Conservation (phyloP, 2,797 vertebrate genomes). For the Gambelia wislizenii region DNA sequence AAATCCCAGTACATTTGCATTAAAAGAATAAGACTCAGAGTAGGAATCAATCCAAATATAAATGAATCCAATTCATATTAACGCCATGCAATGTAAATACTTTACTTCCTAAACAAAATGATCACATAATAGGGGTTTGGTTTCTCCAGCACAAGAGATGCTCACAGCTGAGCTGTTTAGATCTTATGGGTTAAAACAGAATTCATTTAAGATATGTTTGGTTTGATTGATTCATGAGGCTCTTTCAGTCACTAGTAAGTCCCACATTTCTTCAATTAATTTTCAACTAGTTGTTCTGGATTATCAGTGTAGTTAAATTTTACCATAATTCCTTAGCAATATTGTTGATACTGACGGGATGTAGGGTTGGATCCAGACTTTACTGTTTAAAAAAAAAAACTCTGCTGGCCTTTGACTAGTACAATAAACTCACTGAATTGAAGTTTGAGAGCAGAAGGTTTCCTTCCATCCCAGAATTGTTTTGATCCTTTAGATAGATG, state of each 20-base stretch:
- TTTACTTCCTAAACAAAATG: neutral
- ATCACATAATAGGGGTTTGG: neutral
- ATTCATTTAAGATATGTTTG: neutral
- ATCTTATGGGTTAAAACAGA: neutral
- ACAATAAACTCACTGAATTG: too few relatives aligned
- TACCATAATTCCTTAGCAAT: too few relatives aligned
- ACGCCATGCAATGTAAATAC: neutral
- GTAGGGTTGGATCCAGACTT: too few relatives aligned
- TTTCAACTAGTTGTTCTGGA: neutral
- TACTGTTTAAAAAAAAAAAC: too few relatives aligned
- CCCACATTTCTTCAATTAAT: neutral
- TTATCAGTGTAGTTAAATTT: neutral
- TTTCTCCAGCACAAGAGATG: neutral
- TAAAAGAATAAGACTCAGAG: neutral
- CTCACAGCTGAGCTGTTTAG: too few relatives aligned
- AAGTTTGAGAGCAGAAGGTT: too few relatives aligned
- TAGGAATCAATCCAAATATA: neutral
- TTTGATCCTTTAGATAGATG: too few relatives aligned
- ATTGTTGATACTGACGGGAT: too few relatives aligned
- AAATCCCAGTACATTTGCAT: neutral
- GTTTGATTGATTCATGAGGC: neutral
- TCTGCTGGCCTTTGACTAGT: too few relatives aligned
- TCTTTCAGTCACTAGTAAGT: neutral
- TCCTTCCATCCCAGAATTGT: too few relatives aligned
- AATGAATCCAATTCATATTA: neutral